These are phyloP conservation scores for Saimiri boliviensis DNA, from an alignment of 2,113 vertebrate genomes.

Conservation along the genomic window DNA sequence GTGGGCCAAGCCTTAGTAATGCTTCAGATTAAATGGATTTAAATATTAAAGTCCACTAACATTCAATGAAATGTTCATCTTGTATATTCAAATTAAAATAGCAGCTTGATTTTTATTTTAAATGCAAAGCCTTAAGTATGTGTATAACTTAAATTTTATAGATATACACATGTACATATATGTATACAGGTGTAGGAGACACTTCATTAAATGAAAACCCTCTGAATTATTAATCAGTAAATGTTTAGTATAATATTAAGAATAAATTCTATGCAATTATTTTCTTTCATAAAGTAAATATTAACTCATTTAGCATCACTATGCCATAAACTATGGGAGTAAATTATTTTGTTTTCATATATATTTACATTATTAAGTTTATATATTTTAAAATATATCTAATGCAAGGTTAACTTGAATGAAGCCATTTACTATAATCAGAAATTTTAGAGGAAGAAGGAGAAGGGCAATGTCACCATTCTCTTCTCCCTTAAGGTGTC, in stretches of 20 bases:
- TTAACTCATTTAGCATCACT: not conserved
- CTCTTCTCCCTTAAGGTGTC: fast-evolving
- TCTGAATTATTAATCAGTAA: not conserved
- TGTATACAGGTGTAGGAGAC: not conserved
- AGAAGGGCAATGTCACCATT: not conserved
- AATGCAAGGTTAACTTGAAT: not conserved
- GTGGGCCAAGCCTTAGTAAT: not conserved
- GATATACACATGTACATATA: not conserved
- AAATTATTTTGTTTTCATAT: not conserved
- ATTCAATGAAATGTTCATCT: not conserved
- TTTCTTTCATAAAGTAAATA: not conserved
- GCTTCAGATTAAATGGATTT: not conserved
- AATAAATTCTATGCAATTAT: not conserved
- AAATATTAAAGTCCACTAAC: not conserved
- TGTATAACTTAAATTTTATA: not conserved
- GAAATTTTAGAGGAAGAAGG: not conserved
- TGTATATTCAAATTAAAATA: not conserved
- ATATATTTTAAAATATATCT: not conserved
- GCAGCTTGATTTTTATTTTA: not conserved
- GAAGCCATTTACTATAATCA: not conserved
- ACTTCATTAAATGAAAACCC: not conserved
- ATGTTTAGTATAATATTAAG: not conserved
- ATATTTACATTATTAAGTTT: not conserved
- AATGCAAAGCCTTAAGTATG: not conserved
- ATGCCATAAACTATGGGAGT: not conserved